These are phyloP conservation scores for Otus sunia DNA, from an alignment of 2,113 vertebrate genomes.

Conservation along the genomic window DNA sequence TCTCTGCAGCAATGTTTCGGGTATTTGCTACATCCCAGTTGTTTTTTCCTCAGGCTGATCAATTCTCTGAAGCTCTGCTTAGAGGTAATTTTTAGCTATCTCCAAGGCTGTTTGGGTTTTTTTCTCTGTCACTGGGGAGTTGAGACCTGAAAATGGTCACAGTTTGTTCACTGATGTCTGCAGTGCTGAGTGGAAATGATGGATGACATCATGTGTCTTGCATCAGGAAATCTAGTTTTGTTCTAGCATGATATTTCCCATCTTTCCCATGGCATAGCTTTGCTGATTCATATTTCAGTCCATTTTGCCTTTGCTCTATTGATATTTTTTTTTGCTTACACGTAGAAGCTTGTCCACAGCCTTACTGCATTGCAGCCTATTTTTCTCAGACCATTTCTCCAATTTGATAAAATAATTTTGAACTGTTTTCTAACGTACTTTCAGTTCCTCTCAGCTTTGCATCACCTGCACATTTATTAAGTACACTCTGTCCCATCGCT, in stretches of 20 bases:
- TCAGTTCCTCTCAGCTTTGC: background rate
- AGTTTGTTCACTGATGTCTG: background rate
- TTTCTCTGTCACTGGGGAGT: background rate
- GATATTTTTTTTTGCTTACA: background rate
- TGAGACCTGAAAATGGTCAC: background rate
- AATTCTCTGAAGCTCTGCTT: background rate
- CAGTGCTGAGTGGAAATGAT: background rate
- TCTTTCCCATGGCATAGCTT: background rate
- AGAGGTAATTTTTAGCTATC: background rate
- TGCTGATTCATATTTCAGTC: background rate
- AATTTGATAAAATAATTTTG: background rate
- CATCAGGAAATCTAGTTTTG: background rate
- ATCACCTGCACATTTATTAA: background rate
- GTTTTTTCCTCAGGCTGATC: background rate
- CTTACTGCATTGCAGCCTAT: background rate
- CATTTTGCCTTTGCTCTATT: background rate
- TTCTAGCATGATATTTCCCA: background rate
- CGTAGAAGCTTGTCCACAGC: background rate
- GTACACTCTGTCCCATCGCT: background rate
- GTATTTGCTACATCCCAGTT: background rate
- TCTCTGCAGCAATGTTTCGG: background rate
- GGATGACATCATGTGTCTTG: background rate
- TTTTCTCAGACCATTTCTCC: background rate
- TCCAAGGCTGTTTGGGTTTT: background rate
- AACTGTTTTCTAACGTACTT: background rate